phyloP scores from a whole-genome alignment of 2,797 vertebrate species.

The Danio albolineatus region DNA sequence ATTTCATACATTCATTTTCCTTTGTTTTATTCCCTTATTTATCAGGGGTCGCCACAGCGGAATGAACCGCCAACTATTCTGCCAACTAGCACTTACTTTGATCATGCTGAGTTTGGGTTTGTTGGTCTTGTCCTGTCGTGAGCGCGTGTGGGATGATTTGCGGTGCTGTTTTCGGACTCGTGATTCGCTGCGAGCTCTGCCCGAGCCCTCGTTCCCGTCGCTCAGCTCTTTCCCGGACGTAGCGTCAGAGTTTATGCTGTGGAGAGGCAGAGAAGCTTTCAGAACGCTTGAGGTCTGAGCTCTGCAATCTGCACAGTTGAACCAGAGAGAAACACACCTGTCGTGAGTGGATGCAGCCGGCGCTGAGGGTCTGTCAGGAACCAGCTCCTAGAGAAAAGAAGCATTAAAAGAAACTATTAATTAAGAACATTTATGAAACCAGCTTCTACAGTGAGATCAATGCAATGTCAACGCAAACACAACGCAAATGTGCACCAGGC shows the following conservation, averaged over 20 bases:
- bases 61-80: too few relatives aligned
- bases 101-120: constrained; percentile 93
- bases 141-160: constrained; percentile 89
- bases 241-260: constrained; percentile 87
- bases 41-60: too few relatives aligned
- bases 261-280: background rate
- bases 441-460: too few relatives aligned
- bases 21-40: too few relatives aligned
- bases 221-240: constrained; percentile 94
- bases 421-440: too few relatives aligned
- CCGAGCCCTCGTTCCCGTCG: constrained; percentile 88
- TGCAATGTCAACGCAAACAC: too few relatives aligned
- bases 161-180: constrained; percentile 90
- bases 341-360: constrained; percentile 75
- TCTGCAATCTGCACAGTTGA: background rate
- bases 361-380: constrained; percentile 71
- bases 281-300: background rate
- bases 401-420: too few relatives aligned
- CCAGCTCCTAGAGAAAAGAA: constrained; percentile 70
- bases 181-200: constrained; percentile 85
- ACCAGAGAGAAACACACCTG: constrained; percentile 68
- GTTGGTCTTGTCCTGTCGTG: constrained; percentile 89
- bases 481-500: too few relatives aligned
- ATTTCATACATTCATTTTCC: too few relatives aligned
- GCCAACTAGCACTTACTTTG: too few relatives aligned